Evolutionary conservation across 2,113 vertebrate genomes (phyloP), one percentile per base, ranked within the genome.

Genomic region (Vanacampus margaritifer): DNA sequence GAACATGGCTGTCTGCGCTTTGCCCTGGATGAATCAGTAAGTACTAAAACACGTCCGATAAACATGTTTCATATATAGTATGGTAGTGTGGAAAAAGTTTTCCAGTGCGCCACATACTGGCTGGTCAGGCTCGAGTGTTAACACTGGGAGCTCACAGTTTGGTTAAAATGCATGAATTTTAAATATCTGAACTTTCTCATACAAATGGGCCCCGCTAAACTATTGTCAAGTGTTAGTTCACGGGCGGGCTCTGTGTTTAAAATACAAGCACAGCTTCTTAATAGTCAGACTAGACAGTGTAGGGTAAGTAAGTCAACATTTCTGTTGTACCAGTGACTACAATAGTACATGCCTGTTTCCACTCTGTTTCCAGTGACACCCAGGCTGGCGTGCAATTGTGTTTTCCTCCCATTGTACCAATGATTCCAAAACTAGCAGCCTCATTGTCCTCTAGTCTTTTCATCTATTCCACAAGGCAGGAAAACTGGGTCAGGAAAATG

Each of bases 1-100:
- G 92, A 93, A 80, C 92, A 93, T 37, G 92, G 92, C 75, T 93
- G 92, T 68, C 79, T 93, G 62, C 92, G 92, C 70, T 93, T 92
- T 9, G 92, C 92, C 60, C 84, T 93, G 80, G 92, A 93, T 7
- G 92, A 93, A 69, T 93, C 92, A 73, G 92, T 93, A 79, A 92
- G 91, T 73, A 19, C 13, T 23, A n/a, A 32, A 19, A 19, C 11
- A 58, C 24, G 6, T 37, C 9, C 26, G 43, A 43, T 43, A 45
- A 13, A 51, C 45, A 36, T 45, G 37, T 45, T 39, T 37, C n/a
- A 23, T n/a, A 45, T 64, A 72, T 68, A 84, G 74, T 60, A n/a
- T 69, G 68, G 14, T 5, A 28, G 68, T 77, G 74, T 87, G 53
- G 32, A 73, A 71, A 64, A 59, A 71, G 79, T 36, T 74, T 84